A percentile compares a stretch with the other conserved stretches of the same genome.
phyloP scores from a whole-genome alignment of 2,113 vertebrate genomes.

The Myotis yumanensis region DNA sequence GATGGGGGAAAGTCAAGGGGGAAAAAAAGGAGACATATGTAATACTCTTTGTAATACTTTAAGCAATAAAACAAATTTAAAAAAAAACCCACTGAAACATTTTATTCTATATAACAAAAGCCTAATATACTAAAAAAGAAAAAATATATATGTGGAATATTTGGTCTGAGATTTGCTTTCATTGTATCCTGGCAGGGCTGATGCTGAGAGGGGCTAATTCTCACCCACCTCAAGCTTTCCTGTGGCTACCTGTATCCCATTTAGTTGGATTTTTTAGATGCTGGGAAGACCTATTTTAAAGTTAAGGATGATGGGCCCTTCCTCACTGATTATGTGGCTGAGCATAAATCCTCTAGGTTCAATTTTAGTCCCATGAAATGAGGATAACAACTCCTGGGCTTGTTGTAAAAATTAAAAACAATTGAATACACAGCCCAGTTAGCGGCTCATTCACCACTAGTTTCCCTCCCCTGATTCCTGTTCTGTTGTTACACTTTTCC shows the following conservation, averaged over 20 bases:
- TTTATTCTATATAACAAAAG: too few species aligned
- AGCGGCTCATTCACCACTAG: neutral
- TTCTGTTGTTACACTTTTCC: neutral
- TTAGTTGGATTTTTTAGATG: neutral
- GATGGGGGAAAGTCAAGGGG: too few species aligned
- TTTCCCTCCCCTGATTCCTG: neutral
- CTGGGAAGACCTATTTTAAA: neutral
- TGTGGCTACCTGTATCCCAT: neutral
- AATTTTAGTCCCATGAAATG: neutral
- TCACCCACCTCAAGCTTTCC: neutral
- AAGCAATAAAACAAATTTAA: too few species aligned
- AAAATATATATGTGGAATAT: neutral
- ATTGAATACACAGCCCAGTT: neutral
- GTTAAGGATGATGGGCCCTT: neutral
- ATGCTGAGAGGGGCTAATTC: neutral
- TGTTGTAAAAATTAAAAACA: neutral
- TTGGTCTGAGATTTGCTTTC: neutral
- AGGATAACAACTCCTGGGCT: neutral
- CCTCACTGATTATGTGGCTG: neutral
- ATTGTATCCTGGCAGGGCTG: neutral
- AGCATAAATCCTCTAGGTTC: neutral
- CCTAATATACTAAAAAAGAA: too few species aligned
- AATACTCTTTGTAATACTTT: too few species aligned
- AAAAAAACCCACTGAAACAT: too few species aligned
- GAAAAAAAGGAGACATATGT: too few species aligned